A percentile compares a stretch with the other conserved stretches of the same genome.
Evolutionary conservation across 2,888 invertebrate genomes (phyloP).

Genomic region (Acrobeloides nanus): DNA sequence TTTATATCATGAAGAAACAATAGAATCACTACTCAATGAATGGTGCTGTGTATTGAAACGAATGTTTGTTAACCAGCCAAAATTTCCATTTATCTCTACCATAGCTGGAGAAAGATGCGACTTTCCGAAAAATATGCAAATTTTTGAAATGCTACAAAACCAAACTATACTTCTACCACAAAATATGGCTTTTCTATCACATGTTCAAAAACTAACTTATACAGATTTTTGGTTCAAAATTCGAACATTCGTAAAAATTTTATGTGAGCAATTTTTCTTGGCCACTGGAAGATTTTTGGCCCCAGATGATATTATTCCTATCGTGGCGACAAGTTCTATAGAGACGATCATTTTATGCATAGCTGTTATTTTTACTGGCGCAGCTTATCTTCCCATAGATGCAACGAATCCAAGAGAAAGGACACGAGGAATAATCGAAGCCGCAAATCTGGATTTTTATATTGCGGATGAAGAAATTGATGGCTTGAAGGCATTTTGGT

Average conservation of each 20-base stretch:
- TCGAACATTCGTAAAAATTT: too few species aligned
- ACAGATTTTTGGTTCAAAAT: not conserved
- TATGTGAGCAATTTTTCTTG: constrained; percentile 5
- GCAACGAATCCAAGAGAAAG: constrained; percentile 66
- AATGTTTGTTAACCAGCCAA: not conserved
- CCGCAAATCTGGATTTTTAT: constrained; percentile 63
- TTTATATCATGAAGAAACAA: constrained; percentile 11
- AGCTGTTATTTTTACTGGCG: constrained; percentile 73
- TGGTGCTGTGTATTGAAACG: constrained; percentile 4
- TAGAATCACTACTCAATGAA: constrained; percentile 12
- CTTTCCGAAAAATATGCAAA: not conserved
- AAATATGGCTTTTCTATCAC: not conserved
- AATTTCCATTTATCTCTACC: not conserved
- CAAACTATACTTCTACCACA: too few species aligned
- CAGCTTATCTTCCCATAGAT: constrained; percentile 76
- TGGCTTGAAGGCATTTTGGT: too few species aligned
- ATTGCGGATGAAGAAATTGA: constrained; percentile 2
- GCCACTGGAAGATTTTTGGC: too few species aligned
- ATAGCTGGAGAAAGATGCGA: not conserved
- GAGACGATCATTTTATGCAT: constrained; percentile 53
- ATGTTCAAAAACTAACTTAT: not conserved
- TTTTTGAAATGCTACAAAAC: constrained; percentile 1
- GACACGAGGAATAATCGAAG: constrained; percentile 69
- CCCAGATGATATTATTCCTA: too few species aligned
- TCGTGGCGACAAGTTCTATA: too few species aligned